phyloP scores from a whole-genome alignment of 2,113 vertebrate species.

The Nerophis lumbriciformis region DNA sequence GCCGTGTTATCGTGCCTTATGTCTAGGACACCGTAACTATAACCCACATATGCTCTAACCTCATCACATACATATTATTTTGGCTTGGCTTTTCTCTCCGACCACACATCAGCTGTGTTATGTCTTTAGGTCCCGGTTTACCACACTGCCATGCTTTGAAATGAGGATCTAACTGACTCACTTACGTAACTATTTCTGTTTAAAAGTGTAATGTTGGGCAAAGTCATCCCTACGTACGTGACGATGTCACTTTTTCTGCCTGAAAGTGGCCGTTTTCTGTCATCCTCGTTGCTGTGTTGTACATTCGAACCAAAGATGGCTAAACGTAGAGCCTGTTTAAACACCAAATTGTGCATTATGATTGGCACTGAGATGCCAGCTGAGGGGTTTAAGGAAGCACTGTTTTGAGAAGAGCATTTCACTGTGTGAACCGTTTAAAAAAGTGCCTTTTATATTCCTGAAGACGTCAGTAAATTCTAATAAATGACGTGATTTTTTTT shows the following conservation, averaged over 20 bases:
- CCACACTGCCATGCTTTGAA: not conserved
- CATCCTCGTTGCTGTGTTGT: conserved; percentile 41
- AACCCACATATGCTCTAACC: conserved; percentile 18
- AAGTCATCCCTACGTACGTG: conserved; percentile 15
- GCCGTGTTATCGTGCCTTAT: conserved; percentile 49
- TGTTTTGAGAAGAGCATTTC: not conserved
- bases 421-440: not conserved
- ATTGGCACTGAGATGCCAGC: conserved; percentile 4
- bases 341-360: conserved; percentile 13
- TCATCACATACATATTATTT: conserved; percentile 25
- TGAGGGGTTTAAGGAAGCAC: not conserved
- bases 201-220: conserved; percentile 13
- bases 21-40: conserved; percentile 29
- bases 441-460: conserved; percentile 22
- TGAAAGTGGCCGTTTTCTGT: conserved; percentile 1
- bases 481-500: too few species aligned
- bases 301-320: conserved; percentile 63
- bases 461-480: conserved; percentile 2
- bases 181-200: too few species aligned
- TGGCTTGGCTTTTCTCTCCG: conserved; percentile 19
- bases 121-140: conserved; percentile 29
- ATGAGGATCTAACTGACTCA: too few species aligned
- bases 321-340: conserved; percentile 12
- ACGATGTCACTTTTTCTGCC: conserved; percentile 8
- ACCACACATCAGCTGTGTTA: conserved; percentile 8